Evolutionary conservation across 2,113 vertebrate species (phyloP).

Genomic region (Porphyrio hochstetteri): DNA sequence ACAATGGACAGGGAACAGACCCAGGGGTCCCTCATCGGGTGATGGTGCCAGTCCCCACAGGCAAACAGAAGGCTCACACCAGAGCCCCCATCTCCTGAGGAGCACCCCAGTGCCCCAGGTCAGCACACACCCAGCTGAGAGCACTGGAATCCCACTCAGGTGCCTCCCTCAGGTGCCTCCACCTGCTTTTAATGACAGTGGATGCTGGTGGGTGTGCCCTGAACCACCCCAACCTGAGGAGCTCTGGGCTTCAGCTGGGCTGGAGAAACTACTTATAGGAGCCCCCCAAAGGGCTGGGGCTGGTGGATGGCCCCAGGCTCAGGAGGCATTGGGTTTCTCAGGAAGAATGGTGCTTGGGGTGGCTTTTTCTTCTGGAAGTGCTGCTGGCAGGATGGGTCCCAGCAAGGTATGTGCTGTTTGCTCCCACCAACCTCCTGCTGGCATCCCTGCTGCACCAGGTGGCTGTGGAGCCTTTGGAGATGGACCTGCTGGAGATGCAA

Average conservation of each 20-base stretch:
- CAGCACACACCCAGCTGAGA: not conserved
- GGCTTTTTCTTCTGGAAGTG: fast-evolving
- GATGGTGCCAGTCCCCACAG: fast-evolving
- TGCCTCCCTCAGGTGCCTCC: not conserved
- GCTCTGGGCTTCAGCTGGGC: not conserved
- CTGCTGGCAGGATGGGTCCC: not conserved
- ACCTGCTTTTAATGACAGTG: no score
- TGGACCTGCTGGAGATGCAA: fast-evolving
- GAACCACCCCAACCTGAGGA: not conserved
- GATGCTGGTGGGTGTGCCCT: not conserved
- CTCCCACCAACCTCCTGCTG: not conserved
- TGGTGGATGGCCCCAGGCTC: fast-evolving
- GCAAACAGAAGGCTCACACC: fast-evolving
- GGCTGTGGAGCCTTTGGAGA: not conserved
- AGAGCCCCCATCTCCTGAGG: not conserved
- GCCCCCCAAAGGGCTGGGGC: not conserved
- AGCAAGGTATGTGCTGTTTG: fast-evolving
- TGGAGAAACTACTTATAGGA: fast-evolving
- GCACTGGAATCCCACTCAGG: not conserved
- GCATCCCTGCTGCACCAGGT: no score
- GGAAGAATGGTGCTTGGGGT: fast-evolving
- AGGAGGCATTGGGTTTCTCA: fast-evolving
- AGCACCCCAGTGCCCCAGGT: not conserved
- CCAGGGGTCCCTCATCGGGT: fast-evolving
- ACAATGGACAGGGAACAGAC: no score